Evolutionary conservation across 2,888 invertebrate genomes (phyloP), one percentile per base, ranked within the genome.

Genomic region (Pachydiplax longipennis): DNA sequence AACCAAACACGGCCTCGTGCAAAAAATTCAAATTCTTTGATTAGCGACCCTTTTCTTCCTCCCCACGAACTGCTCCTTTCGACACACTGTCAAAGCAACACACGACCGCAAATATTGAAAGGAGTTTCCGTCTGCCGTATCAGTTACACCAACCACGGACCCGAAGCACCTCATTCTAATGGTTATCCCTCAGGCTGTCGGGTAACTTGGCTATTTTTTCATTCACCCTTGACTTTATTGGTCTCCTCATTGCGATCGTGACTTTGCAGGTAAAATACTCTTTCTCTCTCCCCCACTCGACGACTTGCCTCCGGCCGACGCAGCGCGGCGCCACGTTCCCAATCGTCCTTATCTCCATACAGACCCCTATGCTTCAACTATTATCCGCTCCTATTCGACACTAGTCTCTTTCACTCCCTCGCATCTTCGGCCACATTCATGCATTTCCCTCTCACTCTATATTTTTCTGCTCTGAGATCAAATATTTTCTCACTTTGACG

Each of bases 201-300:
- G 22, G n/a, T 53, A 58, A 48, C 58, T 83, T 53, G 53, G 25
- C 58, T 15, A 22, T 65, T 65, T 61, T 87, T 65, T 61, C 87
- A 87, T n/a, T 87, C 87, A 61, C 61, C 87, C 87, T 87, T 37
- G 61, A 87, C 87, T 87, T 87, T 87, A 87, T 87, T 87, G 87
- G 87, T 87, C 35, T 58, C 58, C 87, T 87, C 87, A 65, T 87
- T 87, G 87, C 61, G 87, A 61, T 58, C 61, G 61, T 87, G 87
- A 87, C 61, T 87, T 58, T 87, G 87, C 87, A 87, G 61, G 87
- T 87, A 87, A 87, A 87, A 87, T 61, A 87, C 61, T 80, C 35
- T 10, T 25, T 25, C 53, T 35, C 25, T 48, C 83, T n/a, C 65
- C 18, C 53, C 1, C 48, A 15, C 25, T 18, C 31, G 31, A 22